Evolutionary conservation across 2,888 invertebrate species (phyloP), one percentile per base, ranked within the genome.

Genomic region (Oscheius myriophilus): DNA sequence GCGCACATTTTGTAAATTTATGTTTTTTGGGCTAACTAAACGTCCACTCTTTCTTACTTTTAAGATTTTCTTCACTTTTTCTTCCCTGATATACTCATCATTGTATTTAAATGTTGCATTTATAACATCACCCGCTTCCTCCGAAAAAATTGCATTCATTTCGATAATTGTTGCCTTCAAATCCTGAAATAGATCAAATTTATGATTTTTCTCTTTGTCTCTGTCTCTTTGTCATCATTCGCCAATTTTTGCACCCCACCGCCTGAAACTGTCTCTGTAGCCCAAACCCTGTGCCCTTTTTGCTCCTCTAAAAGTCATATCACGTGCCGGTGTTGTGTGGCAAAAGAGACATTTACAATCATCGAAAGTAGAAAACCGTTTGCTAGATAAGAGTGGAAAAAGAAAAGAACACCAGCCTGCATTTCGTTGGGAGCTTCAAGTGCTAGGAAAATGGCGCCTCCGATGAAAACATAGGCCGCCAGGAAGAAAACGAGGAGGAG

Each of bases 381-480:
- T 33, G 33, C 33, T 33, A 33, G 33, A 33, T 3, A 33, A n/a
- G 18, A 18, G 33, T 4, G 18, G 3, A n/a, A 18, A 43, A 41
- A n/a, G 26, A n/a, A 57, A 53, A 23, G 18, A 12, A 25, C 42
- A 46, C 52, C 41, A 21, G 41, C 80, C 53, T 68, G 63, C 14
- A 73, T 39, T 49, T 81, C 81, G 49, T 73, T 70, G 0, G 72
- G 72, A 11, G 78, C 71, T 64, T 81, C 81, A 42, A 81, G 55
- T 25, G 63, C 71, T n/a, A 77, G 70, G 55, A 81, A 81, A 18
- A 81, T 72, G 11, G 72, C 65, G 11, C 79, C 81, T n/a, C 81
- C 81, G 1, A 77, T 53, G 68, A 78, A 74, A 0, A 78, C 76
- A 70, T 76, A 80, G 21, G 63, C 70, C 14, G 76, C 57, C 21